These are phyloP conservation scores for Encarsia formosa DNA, from an alignment of 2,888 invertebrate species.

Conservation along the genomic window DNA sequence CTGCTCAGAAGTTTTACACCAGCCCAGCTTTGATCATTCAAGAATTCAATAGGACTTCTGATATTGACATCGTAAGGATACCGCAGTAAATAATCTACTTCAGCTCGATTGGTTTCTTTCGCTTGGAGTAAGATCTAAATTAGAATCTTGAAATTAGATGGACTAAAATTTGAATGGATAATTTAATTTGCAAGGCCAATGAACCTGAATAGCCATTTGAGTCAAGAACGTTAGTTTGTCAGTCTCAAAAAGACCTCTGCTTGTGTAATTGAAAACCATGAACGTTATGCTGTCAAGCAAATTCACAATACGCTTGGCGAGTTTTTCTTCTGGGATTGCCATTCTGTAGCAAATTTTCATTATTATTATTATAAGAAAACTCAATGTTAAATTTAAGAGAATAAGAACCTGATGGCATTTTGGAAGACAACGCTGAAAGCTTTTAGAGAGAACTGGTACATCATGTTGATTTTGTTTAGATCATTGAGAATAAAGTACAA, in stretches of 20 bases:
- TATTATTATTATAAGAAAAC: neutral
- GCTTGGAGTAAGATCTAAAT: slow-evolving; percentile 58
- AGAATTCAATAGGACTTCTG: slow-evolving; percentile 76
- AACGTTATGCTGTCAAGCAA: slow-evolving; percentile 85
- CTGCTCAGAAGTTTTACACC: slow-evolving; percentile 73
- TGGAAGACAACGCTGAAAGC: slow-evolving; percentile 90
- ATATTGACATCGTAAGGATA: slow-evolving; percentile 76
- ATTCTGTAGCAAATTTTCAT: slow-evolving; percentile 35
- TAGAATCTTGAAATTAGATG: neutral
- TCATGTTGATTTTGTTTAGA: slow-evolving; percentile 85
- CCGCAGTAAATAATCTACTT: slow-evolving; percentile 82
- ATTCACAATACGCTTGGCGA: slow-evolving; percentile 69
- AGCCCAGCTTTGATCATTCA: slow-evolving; percentile 75
- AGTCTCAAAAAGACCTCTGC: slow-evolving; percentile 83
- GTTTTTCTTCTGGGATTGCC: slow-evolving; percentile 66
- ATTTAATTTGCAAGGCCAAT: neutral
- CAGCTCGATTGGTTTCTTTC: slow-evolving; percentile 68
- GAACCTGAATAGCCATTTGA: slow-evolving; percentile 78
- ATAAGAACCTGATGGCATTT: slow-evolving; percentile 64
- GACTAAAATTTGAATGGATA: neutral
- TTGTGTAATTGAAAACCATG: slow-evolving; percentile 82
- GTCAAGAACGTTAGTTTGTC: slow-evolving; percentile 89
- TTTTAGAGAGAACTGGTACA: slow-evolving; percentile 94
- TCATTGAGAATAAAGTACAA: slow-evolving; percentile 93
- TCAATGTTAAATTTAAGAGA: neutral